Base-by-base conservation (phyloP, 2,888 invertebrate species). In the Venusia cambrica region DNA sequence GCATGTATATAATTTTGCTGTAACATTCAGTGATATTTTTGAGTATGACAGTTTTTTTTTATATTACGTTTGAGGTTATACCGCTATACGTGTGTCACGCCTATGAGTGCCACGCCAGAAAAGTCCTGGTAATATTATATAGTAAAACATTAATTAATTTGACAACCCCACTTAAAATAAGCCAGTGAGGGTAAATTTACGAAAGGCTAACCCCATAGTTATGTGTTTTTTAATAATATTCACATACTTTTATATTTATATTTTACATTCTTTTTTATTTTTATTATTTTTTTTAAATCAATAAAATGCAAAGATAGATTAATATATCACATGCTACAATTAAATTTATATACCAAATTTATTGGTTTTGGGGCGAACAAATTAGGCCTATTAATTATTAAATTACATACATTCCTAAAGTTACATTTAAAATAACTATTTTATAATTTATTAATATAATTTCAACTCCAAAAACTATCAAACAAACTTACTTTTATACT, bases 271-370 rank as follows among this genome's bases (percentile, higher is more conserved):
- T n/a, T 36, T 44, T 49, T 46, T 44, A 41, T 33, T 35, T 36
- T 39, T 38, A 40, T 26, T 31, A 21, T 25, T 35, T 40, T 48
- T 37, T 46, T 41, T 39, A 30, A 26, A 30, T 38, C 21, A 46
- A 42, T 39, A 48, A 48, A 49, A 49, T 46, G 46, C 46, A 44
- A n/a, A 37, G 38, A 37, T 39, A 39, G 32, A 44, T n/a, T n/a
- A n/a, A 31, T 44, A 46, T 49, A 49, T 49, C 49, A 49, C 49
- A 46, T 49, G 42, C 46, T 46, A 41, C 17, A 42, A 32, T 40
- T 21, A 31, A 40, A 32, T 40, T 40, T 40, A 31, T 22, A 24
- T 5, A 40, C 40, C 35, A 40, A 40, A 40, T 26, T 5, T 11
- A 40, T 40, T 31, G 40, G 31, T 36, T 16, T 27, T 27, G 35